Percentiles rank a stretch among this genome's conserved stretches.
phyloP scores from a whole-genome alignment of 2,113 vertebrate genomes.

The Leptosomus discolor region DNA sequence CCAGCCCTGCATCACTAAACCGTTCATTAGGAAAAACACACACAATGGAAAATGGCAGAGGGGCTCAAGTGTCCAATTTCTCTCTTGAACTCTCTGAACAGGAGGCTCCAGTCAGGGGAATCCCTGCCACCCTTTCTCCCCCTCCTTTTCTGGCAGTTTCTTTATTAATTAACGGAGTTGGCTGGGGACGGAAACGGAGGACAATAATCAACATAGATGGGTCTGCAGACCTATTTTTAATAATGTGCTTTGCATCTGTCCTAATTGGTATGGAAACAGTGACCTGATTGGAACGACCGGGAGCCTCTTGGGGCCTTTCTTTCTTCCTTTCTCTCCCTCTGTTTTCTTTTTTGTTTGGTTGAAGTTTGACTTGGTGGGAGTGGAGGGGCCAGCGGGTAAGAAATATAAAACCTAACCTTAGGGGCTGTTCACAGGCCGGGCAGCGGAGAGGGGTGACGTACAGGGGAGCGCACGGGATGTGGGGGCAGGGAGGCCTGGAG shows the following conservation, averaged over 20 bases:
- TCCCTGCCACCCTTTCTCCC: slow-evolving; percentile 65
- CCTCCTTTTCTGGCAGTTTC: slow-evolving; percentile 65
- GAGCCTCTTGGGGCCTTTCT: slow-evolving; percentile 69
- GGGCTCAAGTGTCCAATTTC: slow-evolving; percentile 72
- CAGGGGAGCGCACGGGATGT: neutral
- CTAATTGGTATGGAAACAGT: slow-evolving; percentile 77
- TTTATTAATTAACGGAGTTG: slow-evolving; percentile 77
- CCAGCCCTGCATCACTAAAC: slow-evolving; percentile 71
- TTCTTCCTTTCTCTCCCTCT: slow-evolving; percentile 61
- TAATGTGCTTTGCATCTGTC: slow-evolving; percentile 74
- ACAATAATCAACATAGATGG: slow-evolving; percentile 76
- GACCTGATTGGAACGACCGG: slow-evolving; percentile 74
- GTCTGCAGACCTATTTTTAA: slow-evolving; percentile 76
- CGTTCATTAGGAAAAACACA: slow-evolving; percentile 70
- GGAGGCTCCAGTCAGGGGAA: slow-evolving; percentile 73
- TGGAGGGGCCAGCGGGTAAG: slow-evolving; percentile 58
- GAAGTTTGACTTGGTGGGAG: slow-evolving; percentile 68
- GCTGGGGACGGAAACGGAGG: slow-evolving; percentile 70
- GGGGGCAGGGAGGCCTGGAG: slow-evolving; percentile 16
- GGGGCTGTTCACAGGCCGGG: slow-evolving; percentile 1
- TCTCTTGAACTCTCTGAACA: slow-evolving; percentile 72
- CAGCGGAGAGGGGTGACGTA: neutral
- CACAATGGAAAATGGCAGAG: slow-evolving; percentile 71
- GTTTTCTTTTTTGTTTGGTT: slow-evolving; percentile 67
- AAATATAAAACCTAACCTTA: slow-evolving; percentile 62